Conservation (phyloP, 2,113 vertebrate genomes). For the Axis porcinus region DNA sequence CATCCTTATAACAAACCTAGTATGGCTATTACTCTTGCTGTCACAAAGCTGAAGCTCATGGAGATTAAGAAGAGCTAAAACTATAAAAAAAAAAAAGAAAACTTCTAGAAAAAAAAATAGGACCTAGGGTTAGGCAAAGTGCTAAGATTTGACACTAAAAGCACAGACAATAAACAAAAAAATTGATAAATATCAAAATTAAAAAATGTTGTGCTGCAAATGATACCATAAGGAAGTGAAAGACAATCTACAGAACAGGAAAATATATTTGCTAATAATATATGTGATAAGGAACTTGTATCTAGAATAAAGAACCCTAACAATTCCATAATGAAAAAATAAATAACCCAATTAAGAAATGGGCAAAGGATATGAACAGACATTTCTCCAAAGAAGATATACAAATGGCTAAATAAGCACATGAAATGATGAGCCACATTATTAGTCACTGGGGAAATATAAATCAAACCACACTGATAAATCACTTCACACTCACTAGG, state of each 20-base stretch:
- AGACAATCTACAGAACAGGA: not conserved
- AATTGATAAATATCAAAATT: not conserved
- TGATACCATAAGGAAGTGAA: not conserved
- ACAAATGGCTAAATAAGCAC: not conserved
- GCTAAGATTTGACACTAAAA: not conserved
- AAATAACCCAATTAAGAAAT: not conserved
- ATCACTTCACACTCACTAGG: not conserved
- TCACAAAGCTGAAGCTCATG: not conserved
- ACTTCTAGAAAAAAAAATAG: not conserved
- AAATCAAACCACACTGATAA: not conserved
- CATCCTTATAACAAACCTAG: not conserved
- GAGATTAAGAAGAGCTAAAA: not conserved
- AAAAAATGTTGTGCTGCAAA: conserved; percentile 6
- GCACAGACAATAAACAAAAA: conserved; percentile 7
- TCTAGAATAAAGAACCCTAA: not conserved
- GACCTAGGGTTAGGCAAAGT: not conserved
- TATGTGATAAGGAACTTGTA: not conserved
- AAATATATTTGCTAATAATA: not conserved
- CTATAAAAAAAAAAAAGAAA: not conserved
- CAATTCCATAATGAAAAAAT: not conserved
- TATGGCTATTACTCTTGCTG: not conserved
- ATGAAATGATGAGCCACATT: not conserved
- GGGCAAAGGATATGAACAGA: not conserved
- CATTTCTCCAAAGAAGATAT: not conserved
- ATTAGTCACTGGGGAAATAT: not conserved